These are phyloP conservation scores for Gallinago solitaria DNA, from an alignment of 2,797 vertebrate genomes.

Conservation along the genomic window DNA sequence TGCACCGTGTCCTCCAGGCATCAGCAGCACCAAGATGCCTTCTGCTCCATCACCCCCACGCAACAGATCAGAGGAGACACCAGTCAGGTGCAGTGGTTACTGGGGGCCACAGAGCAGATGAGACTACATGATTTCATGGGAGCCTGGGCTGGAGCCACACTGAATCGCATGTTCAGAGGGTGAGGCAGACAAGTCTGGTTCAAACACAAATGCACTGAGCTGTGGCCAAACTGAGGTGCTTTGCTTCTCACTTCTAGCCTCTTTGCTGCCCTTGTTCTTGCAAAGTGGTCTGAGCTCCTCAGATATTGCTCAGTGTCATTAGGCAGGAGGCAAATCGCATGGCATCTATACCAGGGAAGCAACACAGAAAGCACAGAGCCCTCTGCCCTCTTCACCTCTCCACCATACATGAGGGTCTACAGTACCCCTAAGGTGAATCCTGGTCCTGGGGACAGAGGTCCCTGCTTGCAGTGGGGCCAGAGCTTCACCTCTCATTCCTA, in stretches of 20 bases:
- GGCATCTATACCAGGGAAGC: neutral
- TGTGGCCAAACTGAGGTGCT: neutral
- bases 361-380: neutral
- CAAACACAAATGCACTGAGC: neutral
- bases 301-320: neutral
- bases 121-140: neutral
- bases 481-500: constrained; percentile 10
- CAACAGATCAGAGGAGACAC: neutral
- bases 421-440: neutral
- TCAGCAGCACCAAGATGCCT: neutral
- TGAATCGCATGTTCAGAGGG: neutral
- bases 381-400: neutral
- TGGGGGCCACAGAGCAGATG: neutral
- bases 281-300: neutral
- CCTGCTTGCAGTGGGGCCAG: neutral
- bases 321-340: neutral
- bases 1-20: neutral
- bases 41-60: neutral
- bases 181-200: neutral
- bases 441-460: neutral
- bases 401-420: neutral
- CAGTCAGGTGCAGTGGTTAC: neutral
- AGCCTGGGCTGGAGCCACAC: neutral
- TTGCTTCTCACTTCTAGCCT: neutral
- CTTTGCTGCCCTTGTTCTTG: neutral